Evolutionary conservation across 2,888 invertebrate species (phyloP), one percentile per base, ranked within the genome.

Genomic region (Amiota mariae): DNA sequence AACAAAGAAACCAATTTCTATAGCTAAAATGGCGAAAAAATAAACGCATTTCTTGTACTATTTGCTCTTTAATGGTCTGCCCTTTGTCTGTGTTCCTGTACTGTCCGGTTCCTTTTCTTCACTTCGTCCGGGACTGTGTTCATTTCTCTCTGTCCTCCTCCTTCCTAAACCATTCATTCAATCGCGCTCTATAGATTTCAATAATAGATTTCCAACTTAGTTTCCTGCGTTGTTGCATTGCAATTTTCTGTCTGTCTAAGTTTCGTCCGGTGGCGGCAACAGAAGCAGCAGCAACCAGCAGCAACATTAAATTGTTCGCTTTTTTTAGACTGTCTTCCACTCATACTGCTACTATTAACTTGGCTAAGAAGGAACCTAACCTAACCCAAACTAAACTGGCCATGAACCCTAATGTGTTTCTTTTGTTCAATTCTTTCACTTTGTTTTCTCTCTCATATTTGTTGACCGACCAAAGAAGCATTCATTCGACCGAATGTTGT

Each of bases 121-220:
- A 8, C 46, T 12, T 12, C 8, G 12, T 54, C 12, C 12, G 2
- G 54, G 12, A 54, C 54, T 71, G 49, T 72, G 6, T 49, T 49
- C 67, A 18, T 11, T 48, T n/a, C n/a, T n/a, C n/a, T n/a, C n/a
- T 20, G 49, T 18, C 51, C 67, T 20, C 10, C 67, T 9, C 67
- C 12, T 49, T 13, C 51, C 11, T 11, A 1, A 15, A 18, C 18
- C 18, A 47, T 67, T 67, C 36, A 51, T 24, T 63, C 70, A 36
- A 46, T 73, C 73, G 71, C 73, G 70, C 61, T 85, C 81, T 84
- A 85, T 85, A 84, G 84, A 84, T 84, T 84, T 84, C 86, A 84
- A 84, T 84, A 84, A 85, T 85, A 84, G 84, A 84, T 84, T 84
- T 82, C 84, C 84, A 78, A 82, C 81, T 81, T 76, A 80, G 83